Conservation (phyloP, 2,797 vertebrate genomes). For the Lepilemur ruficaudatus region DNA sequence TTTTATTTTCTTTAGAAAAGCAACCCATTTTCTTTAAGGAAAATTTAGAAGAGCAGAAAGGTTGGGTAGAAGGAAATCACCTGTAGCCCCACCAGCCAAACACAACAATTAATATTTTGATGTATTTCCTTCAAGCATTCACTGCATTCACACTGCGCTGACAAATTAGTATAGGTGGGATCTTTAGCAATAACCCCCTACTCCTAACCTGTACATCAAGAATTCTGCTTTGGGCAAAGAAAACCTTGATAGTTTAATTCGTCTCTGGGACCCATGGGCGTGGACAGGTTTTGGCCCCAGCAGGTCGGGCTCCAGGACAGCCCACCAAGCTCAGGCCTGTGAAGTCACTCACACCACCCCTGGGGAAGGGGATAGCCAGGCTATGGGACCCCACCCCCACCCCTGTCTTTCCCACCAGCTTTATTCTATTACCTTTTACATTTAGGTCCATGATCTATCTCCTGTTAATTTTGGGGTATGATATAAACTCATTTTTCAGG, state of each 20-base stretch:
- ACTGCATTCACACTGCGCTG: neutral
- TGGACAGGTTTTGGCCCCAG: neutral
- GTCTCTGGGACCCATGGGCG: neutral
- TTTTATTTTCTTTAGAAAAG: constrained; percentile 13
- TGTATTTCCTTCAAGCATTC: neutral
- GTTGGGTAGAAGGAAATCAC: neutral
- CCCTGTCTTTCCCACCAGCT: neutral
- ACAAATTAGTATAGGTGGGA: neutral
- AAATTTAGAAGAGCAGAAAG: neutral
- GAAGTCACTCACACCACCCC: neutral
- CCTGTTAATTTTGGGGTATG: neutral
- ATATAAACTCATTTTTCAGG: neutral
- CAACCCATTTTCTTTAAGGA: neutral
- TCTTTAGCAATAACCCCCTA: neutral
- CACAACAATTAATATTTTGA: neutral
- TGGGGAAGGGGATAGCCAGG: neutral
- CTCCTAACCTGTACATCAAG: neutral
- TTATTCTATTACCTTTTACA: neutral
- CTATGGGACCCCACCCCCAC: neutral
- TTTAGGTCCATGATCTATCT: neutral
- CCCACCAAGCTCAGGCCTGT: neutral
- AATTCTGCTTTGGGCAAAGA: constrained; percentile 18
- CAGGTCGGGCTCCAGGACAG: neutral
- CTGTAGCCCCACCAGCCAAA: neutral
- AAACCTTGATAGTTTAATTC: neutral